Evolutionary conservation across 2,888 invertebrate genomes (phyloP).

Genomic region (Drosophila neoperkinsi): DNA sequence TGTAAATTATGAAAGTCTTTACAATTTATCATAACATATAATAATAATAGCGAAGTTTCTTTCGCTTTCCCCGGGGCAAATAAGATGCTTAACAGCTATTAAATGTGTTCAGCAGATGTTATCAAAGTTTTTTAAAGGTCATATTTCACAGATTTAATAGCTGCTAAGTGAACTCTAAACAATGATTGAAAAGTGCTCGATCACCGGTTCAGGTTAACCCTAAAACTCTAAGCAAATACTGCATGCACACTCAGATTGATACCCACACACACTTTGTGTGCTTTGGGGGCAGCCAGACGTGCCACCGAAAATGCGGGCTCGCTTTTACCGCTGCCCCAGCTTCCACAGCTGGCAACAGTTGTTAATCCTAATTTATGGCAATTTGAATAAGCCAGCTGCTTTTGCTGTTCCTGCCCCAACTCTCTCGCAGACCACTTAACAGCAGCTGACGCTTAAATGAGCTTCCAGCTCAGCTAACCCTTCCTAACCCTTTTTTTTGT

Average conservation of each 20-base stretch:
- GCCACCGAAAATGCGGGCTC: conserved; percentile 17
- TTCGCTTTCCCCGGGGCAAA: background rate
- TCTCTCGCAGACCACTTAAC: conserved; percentile 17
- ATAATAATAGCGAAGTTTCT: background rate
- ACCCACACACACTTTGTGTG: conserved; percentile 8
- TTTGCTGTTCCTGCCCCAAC: conserved; percentile 25
- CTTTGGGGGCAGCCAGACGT: conserved; percentile 3
- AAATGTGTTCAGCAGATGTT: background rate
- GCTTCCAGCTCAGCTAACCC: conserved; percentile 14
- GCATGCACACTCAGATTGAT: conserved; percentile 12
- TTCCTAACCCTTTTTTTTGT: conserved; percentile 10
- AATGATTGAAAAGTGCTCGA: conserved; percentile 17
- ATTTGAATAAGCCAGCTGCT: conserved; percentile 68
- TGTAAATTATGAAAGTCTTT: background rate
- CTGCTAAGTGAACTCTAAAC: background rate
- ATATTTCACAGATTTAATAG: background rate
- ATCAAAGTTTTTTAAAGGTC: background rate
- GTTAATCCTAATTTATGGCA: conserved; percentile 76
- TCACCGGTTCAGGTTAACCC: conserved; percentile 3
- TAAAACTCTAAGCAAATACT: background rate
- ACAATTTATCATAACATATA: background rate
- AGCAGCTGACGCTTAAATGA: conserved; percentile 25
- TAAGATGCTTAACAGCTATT: background rate
- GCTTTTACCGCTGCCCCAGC: conserved; percentile 4
- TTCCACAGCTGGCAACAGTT: conserved; percentile 59